Base-by-base conservation (phyloP, 2,888 invertebrate genomes). In the Agapostemon virescens region DNA sequence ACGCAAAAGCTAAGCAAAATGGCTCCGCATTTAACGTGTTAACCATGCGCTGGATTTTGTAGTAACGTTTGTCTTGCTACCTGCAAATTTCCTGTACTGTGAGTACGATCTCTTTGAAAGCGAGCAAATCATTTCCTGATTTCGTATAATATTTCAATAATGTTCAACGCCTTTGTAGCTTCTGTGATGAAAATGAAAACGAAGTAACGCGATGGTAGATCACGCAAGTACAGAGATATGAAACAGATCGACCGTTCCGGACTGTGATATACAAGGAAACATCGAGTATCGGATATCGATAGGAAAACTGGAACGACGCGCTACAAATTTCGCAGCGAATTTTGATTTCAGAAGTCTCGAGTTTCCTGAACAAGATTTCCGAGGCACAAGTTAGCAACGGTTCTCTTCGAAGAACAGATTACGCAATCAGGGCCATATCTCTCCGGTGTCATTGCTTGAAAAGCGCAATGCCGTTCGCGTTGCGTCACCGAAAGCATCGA, bases 401-500 rank as follows among this genome's bases (percentile, higher is more conserved):
- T 49, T 68, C 49, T 5, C 45, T 15, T 20, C 20, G 3, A 20
- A 36, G 49, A 49, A 49, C 36, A 17, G 15, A 71, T 71, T 71
- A 61, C 42, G 70, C 61, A 71, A 71, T 15, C n/a, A 26, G 20
- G 15, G n/a, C 26, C 73, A 40, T 40, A n/a, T 17, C 58, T 36
- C 52, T 52, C 30, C 23, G 52, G 38, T 66, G 40, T 52, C 30
- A 55, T 73, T 40, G 23, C 30, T 66, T 26, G 9, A 73, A 55
- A 73, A 66, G 66, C 30, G 58, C 40, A 61, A n/a, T 33, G 38
- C 20, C 40, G 11, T n/a, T 17, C 20, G 30, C 33, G 61, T 71
- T 61, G 42, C 70, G 58, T 55, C 61, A 71, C 30, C n/a, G 58
- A 42, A 61, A n/a, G 38, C 58, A 61, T 70, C 70, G 42, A 71